Evolutionary conservation across 2,888 invertebrate genomes (phyloP), one percentile per base, ranked within the genome.

Genomic region (Heteromyza rotundicornis): DNA sequence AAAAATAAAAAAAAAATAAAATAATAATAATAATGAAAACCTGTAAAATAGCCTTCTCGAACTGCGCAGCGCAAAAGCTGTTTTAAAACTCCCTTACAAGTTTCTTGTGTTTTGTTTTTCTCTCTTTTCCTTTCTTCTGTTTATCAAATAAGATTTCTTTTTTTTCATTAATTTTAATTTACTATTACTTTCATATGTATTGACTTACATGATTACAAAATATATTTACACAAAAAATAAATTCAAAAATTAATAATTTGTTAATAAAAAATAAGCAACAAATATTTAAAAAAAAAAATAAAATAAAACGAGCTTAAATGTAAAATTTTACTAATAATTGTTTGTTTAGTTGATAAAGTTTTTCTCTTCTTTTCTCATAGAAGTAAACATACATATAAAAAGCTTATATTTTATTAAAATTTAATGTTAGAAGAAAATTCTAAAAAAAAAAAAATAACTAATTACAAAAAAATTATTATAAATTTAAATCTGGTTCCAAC

Each of bases 11-110:
- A 44, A 27, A 58, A 58, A 54, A 57, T 23, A 47, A 47, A 52
- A 55, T 52, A 60, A 60, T 55, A 56, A 64, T 57, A 60, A 70
- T 70, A 73, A 76, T 69, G 68, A 76, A 77, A 77, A 76, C 75
- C 77, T 78, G 75, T 73, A 75, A 78, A 77, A 77, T 76, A 76
- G 74, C 74, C 72, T 75, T 74, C 69, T 70, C 68, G 65, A 72
- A 68, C 64, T 66, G 68, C n/a, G n/a, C 73, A 66, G 66, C 64
- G 72, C 63, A 32, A 47, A 23, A 56, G 57, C 47, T 65, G 66
- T 66, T n/a, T n/a, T 64, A 65, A 40, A 40, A 47, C 17, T 47
- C 19, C 19, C 20, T 47, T 47, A 20, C 47, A 47, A 47, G 20
- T 19, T 47, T 19, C 3, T n/a, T n/a, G 40, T n/a, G 27, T 40